phyloP scores from a whole-genome alignment of 2,888 invertebrate species.

The Pammene fasciana region DNA sequence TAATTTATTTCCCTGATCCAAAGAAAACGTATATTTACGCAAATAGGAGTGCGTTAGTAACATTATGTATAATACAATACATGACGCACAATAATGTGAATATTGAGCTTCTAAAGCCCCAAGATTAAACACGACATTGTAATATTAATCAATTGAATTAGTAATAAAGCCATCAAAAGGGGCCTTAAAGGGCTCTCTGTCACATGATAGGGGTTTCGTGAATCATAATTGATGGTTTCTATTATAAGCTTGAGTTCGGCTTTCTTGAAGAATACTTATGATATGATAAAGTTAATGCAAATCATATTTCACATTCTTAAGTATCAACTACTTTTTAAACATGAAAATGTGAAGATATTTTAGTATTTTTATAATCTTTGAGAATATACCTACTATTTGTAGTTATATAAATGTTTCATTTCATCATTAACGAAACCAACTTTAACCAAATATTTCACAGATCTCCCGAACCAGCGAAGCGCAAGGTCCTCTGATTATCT shows the following conservation, averaged over 20 bases:
- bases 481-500: conserved; percentile 27
- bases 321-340: too few species aligned
- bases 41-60: too few species aligned
- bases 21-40: too few species aligned
- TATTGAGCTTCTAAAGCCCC: conserved; percentile 3
- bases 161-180: conserved; percentile 41
- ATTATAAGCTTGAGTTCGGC: conserved; percentile 21
- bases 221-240: conserved; percentile 27
- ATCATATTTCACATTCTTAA: too few species aligned
- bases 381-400: too few species aligned
- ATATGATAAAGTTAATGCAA: too few species aligned
- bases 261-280: conserved; percentile 4
- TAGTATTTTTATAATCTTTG: too few species aligned
- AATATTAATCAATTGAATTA: conserved; percentile 38
- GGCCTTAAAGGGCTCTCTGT: conserved; percentile 14
- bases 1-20: too few species aligned
- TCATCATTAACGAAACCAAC: neutral
- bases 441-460: conserved; percentile 27
- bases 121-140: conserved; percentile 5
- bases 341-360: too few species aligned
- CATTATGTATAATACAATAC: too few species aligned
- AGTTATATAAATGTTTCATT: neutral
- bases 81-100: neutral
- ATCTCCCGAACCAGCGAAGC: conserved; percentile 15
- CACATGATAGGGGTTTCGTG: conserved; percentile 21